Conservation (phyloP, 2,888 invertebrate genomes). For the Nematopogon swammerdamellus region DNA sequence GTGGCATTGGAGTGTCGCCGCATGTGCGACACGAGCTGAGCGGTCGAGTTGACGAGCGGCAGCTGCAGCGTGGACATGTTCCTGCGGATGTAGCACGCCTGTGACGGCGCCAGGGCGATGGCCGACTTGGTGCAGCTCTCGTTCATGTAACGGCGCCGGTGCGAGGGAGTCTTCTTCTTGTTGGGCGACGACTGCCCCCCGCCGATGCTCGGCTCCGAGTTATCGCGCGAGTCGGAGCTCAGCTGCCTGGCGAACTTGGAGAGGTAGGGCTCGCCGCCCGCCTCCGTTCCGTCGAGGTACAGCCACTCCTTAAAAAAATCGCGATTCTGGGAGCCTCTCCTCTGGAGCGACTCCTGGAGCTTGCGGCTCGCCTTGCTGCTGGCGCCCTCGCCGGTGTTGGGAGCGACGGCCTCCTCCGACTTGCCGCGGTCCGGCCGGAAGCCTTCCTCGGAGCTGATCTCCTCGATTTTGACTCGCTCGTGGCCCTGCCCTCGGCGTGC, state of each 20-base stretch:
- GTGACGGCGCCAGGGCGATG: constrained; percentile 42
- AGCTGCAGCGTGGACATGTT: constrained; percentile 63
- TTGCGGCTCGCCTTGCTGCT: constrained; percentile 43
- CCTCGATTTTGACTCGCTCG: constrained; percentile 35
- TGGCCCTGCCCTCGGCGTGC: constrained; percentile 18
- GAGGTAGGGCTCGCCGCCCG: constrained; percentile 43
- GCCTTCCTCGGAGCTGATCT: constrained; percentile 34
- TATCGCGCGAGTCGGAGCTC: constrained; percentile 51
- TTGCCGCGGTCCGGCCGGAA: constrained; percentile 28
- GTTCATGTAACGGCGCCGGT: constrained; percentile 38
- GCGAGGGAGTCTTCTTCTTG: constrained; percentile 37
- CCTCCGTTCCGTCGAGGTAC: constrained; percentile 38
- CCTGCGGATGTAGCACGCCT: constrained; percentile 51
- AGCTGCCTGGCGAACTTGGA: constrained; percentile 52
- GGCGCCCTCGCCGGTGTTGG: constrained; percentile 46
- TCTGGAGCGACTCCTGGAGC: constrained; percentile 38
- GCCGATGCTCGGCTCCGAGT: constrained; percentile 45
- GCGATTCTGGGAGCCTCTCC: constrained; percentile 32
- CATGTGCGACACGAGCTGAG: constrained; percentile 48
- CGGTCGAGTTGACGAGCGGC: constrained; percentile 47
- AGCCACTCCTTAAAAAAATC: constrained; percentile 49
- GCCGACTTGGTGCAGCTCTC: constrained; percentile 50
- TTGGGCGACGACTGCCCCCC: constrained; percentile 37
- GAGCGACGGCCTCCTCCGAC: constrained; percentile 17
- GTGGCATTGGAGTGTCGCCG: constrained; percentile 62